phyloP scores from a whole-genome alignment of 2,113 vertebrate species.

The Thamnaconus septentrionalis region DNA sequence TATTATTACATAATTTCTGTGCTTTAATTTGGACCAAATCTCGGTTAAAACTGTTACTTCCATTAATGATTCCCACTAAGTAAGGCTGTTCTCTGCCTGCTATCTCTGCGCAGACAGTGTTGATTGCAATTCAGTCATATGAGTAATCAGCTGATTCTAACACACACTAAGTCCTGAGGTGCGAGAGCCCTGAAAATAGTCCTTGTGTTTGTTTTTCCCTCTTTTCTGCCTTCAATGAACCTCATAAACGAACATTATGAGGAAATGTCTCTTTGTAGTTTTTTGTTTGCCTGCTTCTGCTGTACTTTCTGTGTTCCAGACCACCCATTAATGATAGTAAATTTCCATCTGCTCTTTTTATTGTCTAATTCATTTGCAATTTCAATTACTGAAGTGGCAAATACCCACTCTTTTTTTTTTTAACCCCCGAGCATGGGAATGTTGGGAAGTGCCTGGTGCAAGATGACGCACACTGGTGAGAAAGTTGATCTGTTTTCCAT shows the following conservation, averaged over 20 bases:
- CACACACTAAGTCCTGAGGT: constrained; percentile 33
- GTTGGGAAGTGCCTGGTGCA: constrained; percentile 32
- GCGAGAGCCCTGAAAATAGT: constrained; percentile 23
- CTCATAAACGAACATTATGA: constrained; percentile 53
- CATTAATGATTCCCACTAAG: too few species aligned
- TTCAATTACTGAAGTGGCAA: neutral
- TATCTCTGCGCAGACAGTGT: constrained; percentile 4
- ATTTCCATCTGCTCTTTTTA: too few species aligned
- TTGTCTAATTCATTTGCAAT: too few species aligned
- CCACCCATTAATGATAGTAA: too few species aligned
- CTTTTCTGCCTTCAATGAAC: constrained; percentile 16
- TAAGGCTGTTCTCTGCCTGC: neutral
- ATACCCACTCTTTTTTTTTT: too few species aligned
- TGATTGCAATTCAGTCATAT: constrained; percentile 42
- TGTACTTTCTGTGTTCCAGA: too few species aligned
- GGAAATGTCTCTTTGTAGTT: constrained; percentile 54
- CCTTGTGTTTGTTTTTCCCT: constrained; percentile 26
- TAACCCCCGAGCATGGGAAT: neutral
- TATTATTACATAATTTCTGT: neutral
- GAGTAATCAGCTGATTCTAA: constrained; percentile 62
- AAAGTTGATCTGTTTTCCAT: constrained; percentile 25
- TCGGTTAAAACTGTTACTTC: too few species aligned
- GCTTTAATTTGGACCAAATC: too few species aligned
- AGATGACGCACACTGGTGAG: constrained; percentile 33
- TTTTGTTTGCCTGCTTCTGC: too few species aligned